phyloP scores from a whole-genome alignment of 2,888 invertebrate species.

The Hirudinaria manillensis region DNA sequence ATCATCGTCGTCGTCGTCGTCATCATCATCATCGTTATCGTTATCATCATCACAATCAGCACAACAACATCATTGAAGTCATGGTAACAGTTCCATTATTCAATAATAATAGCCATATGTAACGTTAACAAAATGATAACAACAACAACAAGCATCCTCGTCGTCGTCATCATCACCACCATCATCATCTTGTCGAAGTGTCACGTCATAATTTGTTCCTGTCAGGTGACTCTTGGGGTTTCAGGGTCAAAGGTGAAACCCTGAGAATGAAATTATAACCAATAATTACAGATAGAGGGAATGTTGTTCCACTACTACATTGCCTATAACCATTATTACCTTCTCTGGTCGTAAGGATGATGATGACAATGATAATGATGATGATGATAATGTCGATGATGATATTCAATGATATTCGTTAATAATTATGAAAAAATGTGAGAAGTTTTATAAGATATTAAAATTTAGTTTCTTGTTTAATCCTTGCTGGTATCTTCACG shows the following conservation, averaged over 20 bases:
- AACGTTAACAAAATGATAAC: neutral
- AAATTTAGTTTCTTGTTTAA: too few relatives aligned
- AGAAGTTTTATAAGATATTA: too few relatives aligned
- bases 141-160: neutral
- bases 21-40: constrained; percentile 1
- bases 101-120: neutral
- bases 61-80: neutral
- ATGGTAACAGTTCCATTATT: neutral
- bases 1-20: neutral
- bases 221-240: neutral
- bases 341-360: neutral
- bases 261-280: neutral
- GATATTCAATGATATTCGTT: too few relatives aligned
- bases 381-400: too few relatives aligned
- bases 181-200: constrained; percentile 16
- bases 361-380: too few relatives aligned
- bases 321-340: neutral
- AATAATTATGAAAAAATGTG: too few relatives aligned
- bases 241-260: too few relatives aligned
- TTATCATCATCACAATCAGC: constrained; percentile 8
- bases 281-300: neutral
- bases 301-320: neutral
- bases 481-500: too few relatives aligned
- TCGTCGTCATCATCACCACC: constrained; percentile 1
- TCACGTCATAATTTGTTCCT: constrained; percentile 8